Base-by-base conservation (phyloP, 2,113 vertebrate genomes). In the Apaloderma vittatum region DNA sequence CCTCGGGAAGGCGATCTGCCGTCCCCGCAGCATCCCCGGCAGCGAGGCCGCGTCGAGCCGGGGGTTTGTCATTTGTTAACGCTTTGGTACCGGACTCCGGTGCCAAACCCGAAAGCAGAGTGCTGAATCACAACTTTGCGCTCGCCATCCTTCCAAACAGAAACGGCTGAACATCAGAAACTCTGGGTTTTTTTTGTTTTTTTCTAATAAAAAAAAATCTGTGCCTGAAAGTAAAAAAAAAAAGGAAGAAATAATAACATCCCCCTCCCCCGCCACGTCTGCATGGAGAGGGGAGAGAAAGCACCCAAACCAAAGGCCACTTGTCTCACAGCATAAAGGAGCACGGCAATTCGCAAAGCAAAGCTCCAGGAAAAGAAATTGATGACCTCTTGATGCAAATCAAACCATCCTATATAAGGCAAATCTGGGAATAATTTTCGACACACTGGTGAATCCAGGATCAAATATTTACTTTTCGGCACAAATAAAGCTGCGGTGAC, bases 391-490 rank as follows among this genome's bases (percentile, higher is more conserved):
- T 76, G 61, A 94, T 94, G 84, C 75, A 97, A 95, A 97, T 92
- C 67, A 91, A 96, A 90, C n/a, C 75, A 93, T 91, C 52, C 90
- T 93, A 30, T 55, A 57, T 46, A 55, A 94, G 83, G 90, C 80
- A 94, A 97, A 97, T 55, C 68, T 93, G 77, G 78, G 87, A 97
- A 77, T 80, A 37, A 96, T 96, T 97, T 90, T 83, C 54, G 80
- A 63, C 73, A 90, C 30, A 30, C 51, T 58, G 49, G 43, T 67
- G 83, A 95, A 91, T 71, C 66, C 61, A 55, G 72, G 62, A 93
- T 34, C 79, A 97, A 96, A 97, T 97, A 94, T 95, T 97, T 97
- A 93, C 76, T 80, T 94, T 40, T 96, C 46, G 12, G n/a, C 34
- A 46, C 81, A 94, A 96, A 91, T 72, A 77, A 95, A 96, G 57